Evolutionary conservation across 2,888 invertebrate genomes (phyloP).

Genomic region (Choreutis nemorana): DNA sequence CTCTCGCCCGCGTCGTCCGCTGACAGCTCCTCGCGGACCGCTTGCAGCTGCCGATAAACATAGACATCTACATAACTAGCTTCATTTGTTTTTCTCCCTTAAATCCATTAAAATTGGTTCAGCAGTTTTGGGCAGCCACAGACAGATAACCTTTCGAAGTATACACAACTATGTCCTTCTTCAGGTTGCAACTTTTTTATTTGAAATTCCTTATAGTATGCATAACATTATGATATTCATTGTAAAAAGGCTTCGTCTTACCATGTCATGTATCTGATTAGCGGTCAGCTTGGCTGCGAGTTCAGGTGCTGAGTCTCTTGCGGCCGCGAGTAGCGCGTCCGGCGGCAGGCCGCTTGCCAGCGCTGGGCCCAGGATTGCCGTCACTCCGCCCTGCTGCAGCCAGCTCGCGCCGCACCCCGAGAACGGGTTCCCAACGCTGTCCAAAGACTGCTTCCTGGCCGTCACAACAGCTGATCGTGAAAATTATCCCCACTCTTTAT

Average conservation of each 20-base stretch:
- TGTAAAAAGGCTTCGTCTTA: too few species aligned
- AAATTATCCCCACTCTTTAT: constrained; percentile 20
- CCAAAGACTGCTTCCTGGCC: constrained; percentile 71
- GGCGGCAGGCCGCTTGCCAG: constrained; percentile 67
- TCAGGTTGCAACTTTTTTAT: too few species aligned
- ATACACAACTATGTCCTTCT: too few species aligned
- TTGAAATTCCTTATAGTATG: too few species aligned
- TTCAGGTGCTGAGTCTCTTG: constrained; percentile 86
- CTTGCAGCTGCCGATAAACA: constrained; percentile 31
- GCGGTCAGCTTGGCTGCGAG: constrained; percentile 77
- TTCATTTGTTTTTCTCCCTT: too few species aligned
- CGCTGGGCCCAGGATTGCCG: constrained; percentile 61
- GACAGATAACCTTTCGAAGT: too few species aligned
- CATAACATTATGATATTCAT: too few species aligned
- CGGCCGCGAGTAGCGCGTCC: constrained; percentile 86
- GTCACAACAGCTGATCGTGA: constrained; percentile 35
- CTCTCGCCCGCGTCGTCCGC: constrained; percentile 35
- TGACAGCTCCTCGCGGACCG: constrained; percentile 52
- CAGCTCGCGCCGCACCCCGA: constrained; percentile 54
- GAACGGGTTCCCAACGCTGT: constrained; percentile 67
- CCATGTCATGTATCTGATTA: constrained; percentile 86
- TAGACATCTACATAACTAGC: background rate
- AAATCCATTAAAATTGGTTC: background rate
- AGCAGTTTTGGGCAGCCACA: background rate
- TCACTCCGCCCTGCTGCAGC: constrained; percentile 50